phyloP scores from a whole-genome alignment of 2,797 vertebrate genomes.

The Epinephelus awoara region DNA sequence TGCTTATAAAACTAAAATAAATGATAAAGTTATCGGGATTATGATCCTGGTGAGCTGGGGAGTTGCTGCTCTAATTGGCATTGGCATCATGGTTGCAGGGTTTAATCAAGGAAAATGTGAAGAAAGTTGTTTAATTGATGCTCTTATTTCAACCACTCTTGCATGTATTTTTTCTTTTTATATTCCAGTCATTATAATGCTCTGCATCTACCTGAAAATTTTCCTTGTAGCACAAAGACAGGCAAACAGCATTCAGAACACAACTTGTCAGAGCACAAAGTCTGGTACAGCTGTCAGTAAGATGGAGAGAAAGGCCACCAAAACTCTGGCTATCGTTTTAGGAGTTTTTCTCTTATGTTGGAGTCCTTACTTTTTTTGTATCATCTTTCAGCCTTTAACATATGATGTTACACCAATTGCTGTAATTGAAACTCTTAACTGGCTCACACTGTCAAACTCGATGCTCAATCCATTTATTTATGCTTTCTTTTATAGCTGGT shows the following conservation, averaged over 20 bases:
- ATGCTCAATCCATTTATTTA: too few species aligned
- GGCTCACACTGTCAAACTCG: too few species aligned
- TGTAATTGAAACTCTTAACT: too few species aligned
- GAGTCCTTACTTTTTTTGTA: slow-evolving; percentile 39
- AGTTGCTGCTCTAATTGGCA: slow-evolving; percentile 85
- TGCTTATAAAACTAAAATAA: slow-evolving; percentile 85
- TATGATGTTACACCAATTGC: too few species aligned
- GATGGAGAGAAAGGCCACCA: slow-evolving; percentile 87
- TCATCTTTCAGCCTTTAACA: background rate
- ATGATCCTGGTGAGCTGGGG: slow-evolving; percentile 89
- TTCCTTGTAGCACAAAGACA: slow-evolving; percentile 88
- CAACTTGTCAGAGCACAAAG: slow-evolving; percentile 16
- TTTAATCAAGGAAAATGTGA: slow-evolving; percentile 81
- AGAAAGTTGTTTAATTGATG: slow-evolving; percentile 29
- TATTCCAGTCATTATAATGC: slow-evolving; percentile 88
- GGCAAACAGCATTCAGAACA: slow-evolving; percentile 80
- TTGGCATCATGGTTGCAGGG: slow-evolving; percentile 86
- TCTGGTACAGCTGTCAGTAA: slow-evolving; percentile 56
- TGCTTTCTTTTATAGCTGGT: too few species aligned
- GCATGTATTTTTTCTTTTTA: slow-evolving; percentile 78
- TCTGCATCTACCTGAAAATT: slow-evolving; percentile 88
- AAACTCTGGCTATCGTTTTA: slow-evolving; percentile 73
- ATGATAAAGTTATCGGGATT: slow-evolving; percentile 21
- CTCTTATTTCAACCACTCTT: slow-evolving; percentile 51
- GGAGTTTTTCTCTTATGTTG: slow-evolving; percentile 50